A percentile compares a stretch with the other conserved stretches of the same genome.
Evolutionary conservation across 2,888 invertebrate species (phyloP).

Genomic region (Andrena marginata): DNA sequence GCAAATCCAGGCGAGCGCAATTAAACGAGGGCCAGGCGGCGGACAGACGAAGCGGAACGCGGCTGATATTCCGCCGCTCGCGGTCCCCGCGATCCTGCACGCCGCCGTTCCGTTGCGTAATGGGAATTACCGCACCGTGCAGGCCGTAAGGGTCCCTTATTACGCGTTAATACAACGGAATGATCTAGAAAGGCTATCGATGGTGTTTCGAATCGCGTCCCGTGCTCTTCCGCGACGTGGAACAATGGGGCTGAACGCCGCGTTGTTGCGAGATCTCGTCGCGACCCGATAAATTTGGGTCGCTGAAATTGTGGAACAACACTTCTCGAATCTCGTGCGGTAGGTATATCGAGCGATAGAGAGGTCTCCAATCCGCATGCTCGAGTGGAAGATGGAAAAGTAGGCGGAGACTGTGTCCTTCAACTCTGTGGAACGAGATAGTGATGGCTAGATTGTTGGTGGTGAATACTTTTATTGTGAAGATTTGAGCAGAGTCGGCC

Average conservation of each 20-base stretch:
- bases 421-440: too few species aligned
- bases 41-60: neutral
- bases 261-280: conserved; percentile 18
- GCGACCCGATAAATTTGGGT: conserved; percentile 14
- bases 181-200: conserved; percentile 42
- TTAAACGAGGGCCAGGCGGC: neutral
- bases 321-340: too few species aligned
- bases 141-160: conserved; percentile 1
- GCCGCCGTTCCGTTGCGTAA: conserved; percentile 13
- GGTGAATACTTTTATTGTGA: too few species aligned
- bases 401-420: neutral
- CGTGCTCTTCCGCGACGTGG: conserved; percentile 17
- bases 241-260: conserved; percentile 23
- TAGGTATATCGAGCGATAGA: too few species aligned
- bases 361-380: too few species aligned
- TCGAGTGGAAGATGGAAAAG: neutral
- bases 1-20: neutral
- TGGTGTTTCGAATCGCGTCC: conserved; percentile 26
- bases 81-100: neutral
- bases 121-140: neutral
- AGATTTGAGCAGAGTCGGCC: too few species aligned
- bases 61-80: neutral
- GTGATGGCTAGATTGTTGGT: too few species aligned
- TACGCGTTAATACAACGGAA: conserved; percentile 23
- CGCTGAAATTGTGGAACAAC: conserved; percentile 1